Evolutionary conservation across 2,113 vertebrate genomes (phyloP), one percentile per base, ranked within the genome.

Genomic region (Callipepla squamata): DNA sequence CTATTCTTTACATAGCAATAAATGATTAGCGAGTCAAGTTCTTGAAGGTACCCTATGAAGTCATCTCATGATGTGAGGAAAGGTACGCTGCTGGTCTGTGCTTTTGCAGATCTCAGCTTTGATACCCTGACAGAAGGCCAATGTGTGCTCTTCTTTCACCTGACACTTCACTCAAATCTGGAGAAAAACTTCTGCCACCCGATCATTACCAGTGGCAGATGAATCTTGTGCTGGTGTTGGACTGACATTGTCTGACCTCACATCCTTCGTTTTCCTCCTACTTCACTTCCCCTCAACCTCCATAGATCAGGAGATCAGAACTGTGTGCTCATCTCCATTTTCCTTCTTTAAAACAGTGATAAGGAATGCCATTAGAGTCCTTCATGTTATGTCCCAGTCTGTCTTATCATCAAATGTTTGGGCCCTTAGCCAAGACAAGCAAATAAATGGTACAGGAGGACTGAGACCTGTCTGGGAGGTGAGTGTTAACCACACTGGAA

Each of bases 291-390:
- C 16, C 20, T 75, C 38, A 59, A 14, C 9, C 10, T 51, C 15
- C 15, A 7, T 30, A 28, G 34, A 26, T 67, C 21, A 53, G 62
- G n/a, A 36, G 53, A 38, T 38, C 47, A 75, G 59, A 85, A 2
- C 18, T 45, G 21, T 48, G 13, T 1, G 1, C 2, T 5, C 9
- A 14, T 50, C 19, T 68, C 26, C 1, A 0, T 84, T 57, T 57
- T 16, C 11, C 51, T 79, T 81, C 36, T 67, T 85, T 63, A 38
- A 38, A 62, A 23, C 3, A 57, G 9, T 51, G 48, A 57, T 18
- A 82, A 26, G 22, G 32, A 91, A 34, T 68, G 14, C 3, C 2
- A 23, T 68, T 89, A 70, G 34, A 68, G 34, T 80, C 36, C 40
- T 57, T 22, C 19, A 45, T 12, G 34, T 17, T 44, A n/a, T 3